Evolutionary conservation across 2,888 invertebrate genomes (phyloP), one percentile per base, ranked within the genome.

Genomic region (Eristalinus sepulchralis): DNA sequence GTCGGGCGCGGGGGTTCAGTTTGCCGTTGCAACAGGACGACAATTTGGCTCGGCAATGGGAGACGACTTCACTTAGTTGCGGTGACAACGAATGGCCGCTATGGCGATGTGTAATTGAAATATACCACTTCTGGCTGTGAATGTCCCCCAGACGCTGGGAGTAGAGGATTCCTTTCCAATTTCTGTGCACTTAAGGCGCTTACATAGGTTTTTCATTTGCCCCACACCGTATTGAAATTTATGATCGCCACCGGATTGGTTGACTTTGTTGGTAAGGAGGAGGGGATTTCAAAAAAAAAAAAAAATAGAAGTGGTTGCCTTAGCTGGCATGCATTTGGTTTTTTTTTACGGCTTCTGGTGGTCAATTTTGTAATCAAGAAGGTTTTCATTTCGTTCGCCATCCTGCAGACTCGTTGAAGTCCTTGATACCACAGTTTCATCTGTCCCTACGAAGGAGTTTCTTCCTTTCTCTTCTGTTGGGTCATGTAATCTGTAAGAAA

Each of bases 181-280:
- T 77, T 72, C 59, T 39, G 34, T 72, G 68, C 81, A 78, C 77
- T 85, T 73, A 67, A 77, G 59, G 60, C 67, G 72, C 60, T 77
- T 77, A 53, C 47, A 47, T 47, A 17, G 75, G 75, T 71, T 71
- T 75, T 80, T 76, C 59, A 62, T 79, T 83, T 78, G 63, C 62
- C 33, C n/a, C n/a, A n/a, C n/a, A 64, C 59, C 55, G 71, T 80
- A 84, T 84, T 84, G 80, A 80, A 76, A 84, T 84, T 84, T 80
- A 84, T 76, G 57, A 47, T 17, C 47, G 47, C 47, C 47, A 47
- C 47, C n/a, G 47, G 47, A 17, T 47, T 47, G 47, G 47, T 17
- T 47, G 47, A 47, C 17, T 47, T 47, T 17, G 47, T 47, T 17
- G 47, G n/a, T 47, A 17, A 13, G 4, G 39, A 4, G n/a, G 39